Base-by-base conservation (phyloP, 2,113 vertebrate genomes). In the Osmerus eperlanus region DNA sequence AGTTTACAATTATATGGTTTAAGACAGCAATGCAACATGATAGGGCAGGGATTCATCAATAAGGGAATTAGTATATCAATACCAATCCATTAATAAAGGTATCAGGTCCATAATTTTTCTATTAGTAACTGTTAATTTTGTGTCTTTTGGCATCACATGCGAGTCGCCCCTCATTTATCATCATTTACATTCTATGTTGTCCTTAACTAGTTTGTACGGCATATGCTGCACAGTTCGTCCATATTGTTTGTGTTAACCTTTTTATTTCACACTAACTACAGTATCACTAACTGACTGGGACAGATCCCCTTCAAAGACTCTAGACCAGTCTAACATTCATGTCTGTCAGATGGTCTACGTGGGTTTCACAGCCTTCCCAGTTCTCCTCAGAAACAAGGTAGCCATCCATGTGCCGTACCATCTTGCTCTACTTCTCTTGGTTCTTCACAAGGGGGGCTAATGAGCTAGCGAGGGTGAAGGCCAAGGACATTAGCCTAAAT, bases 401-500 rank as follows among this genome's bases (percentile, higher is more conserved):
- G 78, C 77, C 74, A 74, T 66, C 75, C 65, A 47, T 76, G 64
- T 65, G 72, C 77, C 74, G 72, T 74, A 71, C 8, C 16, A 16
- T 41, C 14, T 16, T 14, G 71, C 82, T 85, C 84, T 53, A 65
- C 0, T 85, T 86, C 78, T 74, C 65, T 66, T 56, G 74, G 65
- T 80, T 47, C 73, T 81, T 60, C 71, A 77, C 62, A 28, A 64
- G 0, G 3, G 29, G 14, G 25, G 67, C 25, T 81, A 86, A 89
- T 81, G 75, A 84, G 83, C 73, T 59, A 32, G 41, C 7, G 23
- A 72, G 76, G 53, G 80, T 76, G 78, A 70, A 73, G 65, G 74
- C 67, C 67, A 53, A 71, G 77, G 47, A 53, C 81, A 83, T 84
- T 82, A 85, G 73, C 86, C 84, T 78, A 70, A 78, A 85, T 83